Conservation (phyloP, 2,113 vertebrate species). For the Synodontis membranacea region DNA sequence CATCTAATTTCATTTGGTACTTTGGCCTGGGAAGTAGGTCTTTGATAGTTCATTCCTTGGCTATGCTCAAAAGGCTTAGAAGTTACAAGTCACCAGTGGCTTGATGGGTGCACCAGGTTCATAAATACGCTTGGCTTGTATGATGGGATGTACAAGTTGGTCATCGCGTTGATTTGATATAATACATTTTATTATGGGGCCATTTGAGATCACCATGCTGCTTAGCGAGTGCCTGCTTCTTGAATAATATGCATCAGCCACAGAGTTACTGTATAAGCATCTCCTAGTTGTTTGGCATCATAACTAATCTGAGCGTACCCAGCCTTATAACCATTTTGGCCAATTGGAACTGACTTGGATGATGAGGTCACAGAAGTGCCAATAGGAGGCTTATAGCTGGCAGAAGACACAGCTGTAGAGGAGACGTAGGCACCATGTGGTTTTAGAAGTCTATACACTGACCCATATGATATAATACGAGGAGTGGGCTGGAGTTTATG, state of each 20-base stretch:
- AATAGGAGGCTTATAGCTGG: neutral
- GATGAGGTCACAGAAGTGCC: neutral
- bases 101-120: neutral
- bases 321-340: neutral
- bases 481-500: neutral
- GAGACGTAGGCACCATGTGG: neutral
- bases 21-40: neutral
- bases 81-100: neutral
- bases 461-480: neutral
- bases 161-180: neutral
- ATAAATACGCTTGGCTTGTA: neutral
- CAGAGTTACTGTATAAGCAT: neutral
- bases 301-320: neutral
- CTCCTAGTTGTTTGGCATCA: neutral
- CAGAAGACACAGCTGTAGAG: neutral
- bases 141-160: neutral
- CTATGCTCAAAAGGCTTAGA: neutral
- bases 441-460: constrained; percentile 7
- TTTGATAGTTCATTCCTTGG: neutral
- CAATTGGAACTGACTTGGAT: neutral
- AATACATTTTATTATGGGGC: neutral
- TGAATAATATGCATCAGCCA: neutral
- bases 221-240: neutral
- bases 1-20: neutral
- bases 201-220: neutral